phyloP scores from a whole-genome alignment of 2,888 invertebrate genomes.

The Allolobophora icterica region DNA sequence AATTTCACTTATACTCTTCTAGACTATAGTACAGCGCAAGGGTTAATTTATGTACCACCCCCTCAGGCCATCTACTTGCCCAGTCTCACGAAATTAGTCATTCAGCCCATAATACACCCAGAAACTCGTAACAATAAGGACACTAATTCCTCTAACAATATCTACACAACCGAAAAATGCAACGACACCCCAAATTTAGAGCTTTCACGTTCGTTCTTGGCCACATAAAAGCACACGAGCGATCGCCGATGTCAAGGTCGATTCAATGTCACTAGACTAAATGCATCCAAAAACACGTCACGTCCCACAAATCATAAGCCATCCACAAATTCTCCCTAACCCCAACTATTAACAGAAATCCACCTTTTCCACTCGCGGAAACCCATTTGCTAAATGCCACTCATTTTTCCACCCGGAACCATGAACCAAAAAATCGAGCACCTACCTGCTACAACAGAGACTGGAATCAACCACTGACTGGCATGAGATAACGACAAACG shows the following conservation, averaged over 20 bases:
- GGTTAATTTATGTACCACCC: conserved; percentile 13
- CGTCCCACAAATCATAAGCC: not conserved
- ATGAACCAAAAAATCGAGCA: not conserved
- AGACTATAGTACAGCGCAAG: not conserved
- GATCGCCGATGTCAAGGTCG: conserved; percentile 7
- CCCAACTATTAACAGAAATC: not conserved
- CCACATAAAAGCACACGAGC: not conserved
- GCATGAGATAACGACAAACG: not conserved
- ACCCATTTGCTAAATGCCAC: not conserved
- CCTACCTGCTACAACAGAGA: not conserved
- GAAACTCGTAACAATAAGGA: not conserved
- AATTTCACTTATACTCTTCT: not conserved
- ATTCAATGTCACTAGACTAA: conserved; percentile 18
- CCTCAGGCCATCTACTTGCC: not conserved
- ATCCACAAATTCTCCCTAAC: not conserved
- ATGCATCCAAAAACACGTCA: not conserved
- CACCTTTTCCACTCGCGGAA: not conserved
- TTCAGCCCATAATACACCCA: not conserved
- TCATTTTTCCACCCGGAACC: not conserved
- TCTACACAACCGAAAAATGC: not conserved
- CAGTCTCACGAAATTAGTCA: not conserved
- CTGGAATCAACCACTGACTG: conserved; percentile 19
- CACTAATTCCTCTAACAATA: not conserved
- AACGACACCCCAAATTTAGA: not conserved
- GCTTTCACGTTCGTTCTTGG: not conserved